Percentiles rank a stretch among this genome's conserved stretches.
These are phyloP conservation scores for Ailuropoda melanoleuca DNA, from an alignment of 2,113 vertebrate genomes.

Conservation along the genomic window DNA sequence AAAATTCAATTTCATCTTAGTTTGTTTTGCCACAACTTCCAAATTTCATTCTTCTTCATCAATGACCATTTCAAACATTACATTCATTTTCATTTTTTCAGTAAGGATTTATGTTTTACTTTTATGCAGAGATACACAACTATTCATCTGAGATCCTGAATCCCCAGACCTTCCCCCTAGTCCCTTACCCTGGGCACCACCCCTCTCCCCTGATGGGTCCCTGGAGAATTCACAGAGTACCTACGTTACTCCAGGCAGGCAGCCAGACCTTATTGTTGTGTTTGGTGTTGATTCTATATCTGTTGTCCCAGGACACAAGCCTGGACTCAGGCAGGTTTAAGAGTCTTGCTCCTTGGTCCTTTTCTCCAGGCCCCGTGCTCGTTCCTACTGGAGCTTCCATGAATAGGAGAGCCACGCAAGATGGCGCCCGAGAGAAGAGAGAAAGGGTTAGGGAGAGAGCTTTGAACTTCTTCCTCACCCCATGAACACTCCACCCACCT, in stretches of 20 bases:
- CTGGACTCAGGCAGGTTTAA: not conserved
- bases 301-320: not conserved
- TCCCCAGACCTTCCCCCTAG: not conserved
- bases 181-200: not conserved
- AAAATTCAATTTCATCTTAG: conserved; percentile 48
- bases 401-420: not conserved
- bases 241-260: not conserved
- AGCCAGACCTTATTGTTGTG: not conserved
- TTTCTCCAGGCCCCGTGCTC: not conserved
- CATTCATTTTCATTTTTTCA: not conserved
- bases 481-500: not conserved
- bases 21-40: not conserved
- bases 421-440: not conserved
- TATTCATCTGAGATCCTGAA: not conserved
- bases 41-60: conserved; percentile 16
- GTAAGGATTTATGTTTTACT: not conserved
- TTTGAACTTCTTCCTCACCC: not conserved
- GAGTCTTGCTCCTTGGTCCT: not conserved
- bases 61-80: not conserved
- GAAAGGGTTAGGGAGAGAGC: not conserved
- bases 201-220: not conserved
- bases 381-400: not conserved
- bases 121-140: not conserved
- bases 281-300: not conserved
- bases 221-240: not conserved